A percentile compares a stretch with the other conserved stretches of the same genome.
Evolutionary conservation across 2,888 invertebrate species (phyloP).

Genomic region (Andrena minutula): DNA sequence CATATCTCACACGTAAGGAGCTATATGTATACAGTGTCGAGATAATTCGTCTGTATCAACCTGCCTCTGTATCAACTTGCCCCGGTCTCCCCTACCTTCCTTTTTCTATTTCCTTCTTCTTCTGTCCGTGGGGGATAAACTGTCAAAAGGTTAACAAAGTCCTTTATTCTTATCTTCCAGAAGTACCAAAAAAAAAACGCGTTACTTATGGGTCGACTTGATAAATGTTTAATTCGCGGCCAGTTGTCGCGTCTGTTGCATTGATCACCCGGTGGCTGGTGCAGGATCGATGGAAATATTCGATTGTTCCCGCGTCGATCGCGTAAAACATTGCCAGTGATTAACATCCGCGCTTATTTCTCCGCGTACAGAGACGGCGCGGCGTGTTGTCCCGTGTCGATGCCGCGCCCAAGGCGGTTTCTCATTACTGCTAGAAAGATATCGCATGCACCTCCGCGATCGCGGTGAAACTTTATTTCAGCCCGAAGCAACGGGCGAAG

Average conservation of each 20-base stretch:
- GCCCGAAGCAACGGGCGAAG: conserved; percentile 49
- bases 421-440: conserved; percentile 71
- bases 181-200: no score
- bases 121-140: no score
- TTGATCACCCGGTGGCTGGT: not conserved
- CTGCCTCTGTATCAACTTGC: no score
- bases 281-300: conserved; percentile 14
- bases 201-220: no score
- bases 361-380: conserved; percentile 1
- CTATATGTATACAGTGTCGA: no score
- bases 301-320: conserved; percentile 4
- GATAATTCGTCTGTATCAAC: no score
- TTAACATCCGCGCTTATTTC: conserved; percentile 41
- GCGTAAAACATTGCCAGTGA: conserved; percentile 35
- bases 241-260: not conserved
- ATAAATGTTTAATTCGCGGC: not conserved
- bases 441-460: conserved; percentile 65
- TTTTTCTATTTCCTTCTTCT: no score
- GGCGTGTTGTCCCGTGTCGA: conserved; percentile 44
- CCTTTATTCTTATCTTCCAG: no score
- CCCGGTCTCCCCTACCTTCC: no score
- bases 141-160: no score
- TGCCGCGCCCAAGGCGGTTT: conserved; percentile 65
- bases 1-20: no score
- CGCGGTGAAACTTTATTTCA: conserved; percentile 67